Percentiles rank a stretch among this genome's conserved stretches.
phyloP scores from a whole-genome alignment of 2,113 vertebrate genomes.

The Tonatia bakeri region DNA sequence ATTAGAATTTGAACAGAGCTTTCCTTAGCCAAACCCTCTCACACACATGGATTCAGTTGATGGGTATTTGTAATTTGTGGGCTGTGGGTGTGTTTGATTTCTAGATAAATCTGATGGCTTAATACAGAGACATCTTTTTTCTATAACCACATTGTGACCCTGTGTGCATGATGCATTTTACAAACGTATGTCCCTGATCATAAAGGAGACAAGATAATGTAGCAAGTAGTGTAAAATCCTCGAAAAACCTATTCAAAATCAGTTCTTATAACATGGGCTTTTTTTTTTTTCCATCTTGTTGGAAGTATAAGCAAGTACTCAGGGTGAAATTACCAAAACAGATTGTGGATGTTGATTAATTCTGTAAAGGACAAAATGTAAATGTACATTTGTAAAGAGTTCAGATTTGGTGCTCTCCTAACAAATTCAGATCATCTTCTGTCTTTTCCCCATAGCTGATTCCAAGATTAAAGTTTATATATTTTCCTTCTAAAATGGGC shows the following conservation, averaged over 20 bases:
- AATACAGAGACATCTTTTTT: neutral
- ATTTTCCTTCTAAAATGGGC: neutral
- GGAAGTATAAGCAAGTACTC: neutral
- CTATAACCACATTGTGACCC: neutral
- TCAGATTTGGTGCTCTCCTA: neutral
- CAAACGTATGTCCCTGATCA: neutral
- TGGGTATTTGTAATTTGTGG: neutral
- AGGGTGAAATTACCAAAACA: conserved; percentile 2
- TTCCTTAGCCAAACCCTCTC: neutral
- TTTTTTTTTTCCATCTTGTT: neutral
- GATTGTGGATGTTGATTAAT: conserved; percentile 12
- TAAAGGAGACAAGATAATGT: neutral
- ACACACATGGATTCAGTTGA: neutral
- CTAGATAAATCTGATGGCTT: neutral
- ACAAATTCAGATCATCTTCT: neutral
- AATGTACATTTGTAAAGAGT: conserved; percentile 5
- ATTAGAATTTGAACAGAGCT: conserved; percentile 22
- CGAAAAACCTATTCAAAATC: neutral
- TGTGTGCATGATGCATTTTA: neutral
- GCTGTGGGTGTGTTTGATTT: conserved; percentile 1
- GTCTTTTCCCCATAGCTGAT: neutral
- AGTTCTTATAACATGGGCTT: neutral
- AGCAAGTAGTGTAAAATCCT: neutral
- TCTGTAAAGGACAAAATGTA: neutral
- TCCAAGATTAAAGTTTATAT: neutral